Base-by-base conservation (phyloP, 2,888 invertebrate genomes). In the Acanthacorydalis orientalis region DNA sequence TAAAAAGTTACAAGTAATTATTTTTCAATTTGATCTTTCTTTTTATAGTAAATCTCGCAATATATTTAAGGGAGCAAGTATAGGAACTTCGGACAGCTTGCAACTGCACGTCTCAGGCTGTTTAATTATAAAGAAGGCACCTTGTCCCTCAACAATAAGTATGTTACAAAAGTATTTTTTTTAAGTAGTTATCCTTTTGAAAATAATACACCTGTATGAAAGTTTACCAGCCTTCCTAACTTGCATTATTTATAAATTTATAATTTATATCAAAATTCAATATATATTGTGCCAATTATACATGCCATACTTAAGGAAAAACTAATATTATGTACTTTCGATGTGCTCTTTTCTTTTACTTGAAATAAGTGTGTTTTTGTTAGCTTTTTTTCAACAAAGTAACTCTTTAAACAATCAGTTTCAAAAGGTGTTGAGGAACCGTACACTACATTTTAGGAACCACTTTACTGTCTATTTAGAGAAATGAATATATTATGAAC, bases 381-480 rank as follows among this genome's bases (percentile, higher is more conserved):
- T 14, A 32, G 32, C 35, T 33, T 44, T 31, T 53, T 52, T 23
- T 23, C 23, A 23, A 23, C 23, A 23, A 23, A 23, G 23, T 23
- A 23, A 23, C 23, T 23, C 23, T 23, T 23, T 23, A 23, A 23
- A 23, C 23, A 23, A 23, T 23, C 23, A 23, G 23, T 23, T 23
- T 23, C 23, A 23, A 23, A 23, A 23, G 23, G 23, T 23, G 54
- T 53, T 55, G 55, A 56, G 55, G 56, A 54, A 56, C 56, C 51
- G 53, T 53, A 55, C 53, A 55, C 54, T 54, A 56, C 53, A 50
- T 35, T 43, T 51, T 57, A 57, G 57, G 57, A 58, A 57, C 57
- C 55, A 56, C 55, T 52, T 53, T 38, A 46, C 35, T 51, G 45
- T 49, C 48, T 51, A 46, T 51, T 46, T 46, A 32, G 16, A 49